A percentile compares a stretch with the other conserved stretches of the same genome.
These are phyloP conservation scores for Takifugu bimaculatus DNA, from an alignment of 2,113 vertebrate genomes.

Conservation along the genomic window DNA sequence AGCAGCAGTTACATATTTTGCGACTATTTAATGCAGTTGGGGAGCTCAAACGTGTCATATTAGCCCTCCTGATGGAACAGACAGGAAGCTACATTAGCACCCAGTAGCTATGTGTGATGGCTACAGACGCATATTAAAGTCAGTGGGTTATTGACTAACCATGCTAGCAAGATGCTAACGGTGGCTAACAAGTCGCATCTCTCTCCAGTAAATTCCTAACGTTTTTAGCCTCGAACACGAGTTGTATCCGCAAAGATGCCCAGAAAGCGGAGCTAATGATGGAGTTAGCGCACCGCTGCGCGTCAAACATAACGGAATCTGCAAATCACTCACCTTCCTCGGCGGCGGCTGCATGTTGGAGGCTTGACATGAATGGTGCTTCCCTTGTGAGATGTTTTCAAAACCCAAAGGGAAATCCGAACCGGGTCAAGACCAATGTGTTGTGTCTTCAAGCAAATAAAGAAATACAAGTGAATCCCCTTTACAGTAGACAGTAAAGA, in stretches of 20 bases:
- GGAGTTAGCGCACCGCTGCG: slow-evolving; percentile 22
- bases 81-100: slow-evolving; percentile 4
- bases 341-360: slow-evolving; percentile 94
- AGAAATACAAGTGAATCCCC: slow-evolving; percentile 40
- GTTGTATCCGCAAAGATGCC: not conserved
- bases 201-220: not conserved
- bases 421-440: slow-evolving; percentile 33
- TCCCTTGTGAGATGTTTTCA: slow-evolving; percentile 60
- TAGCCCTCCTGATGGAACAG: slow-evolving; percentile 13
- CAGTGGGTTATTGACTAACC: slow-evolving; percentile 31
- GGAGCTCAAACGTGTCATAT: not conserved
- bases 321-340: slow-evolving; percentile 85
- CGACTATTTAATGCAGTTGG: no score
- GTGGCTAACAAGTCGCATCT: slow-evolving; percentile 27
- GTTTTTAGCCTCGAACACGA: no score
- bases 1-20: no score
- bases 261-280: not conserved
- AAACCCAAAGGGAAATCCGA: slow-evolving; percentile 61
- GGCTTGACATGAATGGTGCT: slow-evolving; percentile 78
- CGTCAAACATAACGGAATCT: slow-evolving; percentile 50
- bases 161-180: slow-evolving; percentile 54
- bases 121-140: slow-evolving; percentile 49
- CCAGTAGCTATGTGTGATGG: slow-evolving; percentile 46
- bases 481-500: slow-evolving; percentile 45
- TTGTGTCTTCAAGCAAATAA: slow-evolving; percentile 11